These are phyloP conservation scores for Enteromius radiatus DNA, from an alignment of 2,797 vertebrate genomes.

Conservation along the genomic window DNA sequence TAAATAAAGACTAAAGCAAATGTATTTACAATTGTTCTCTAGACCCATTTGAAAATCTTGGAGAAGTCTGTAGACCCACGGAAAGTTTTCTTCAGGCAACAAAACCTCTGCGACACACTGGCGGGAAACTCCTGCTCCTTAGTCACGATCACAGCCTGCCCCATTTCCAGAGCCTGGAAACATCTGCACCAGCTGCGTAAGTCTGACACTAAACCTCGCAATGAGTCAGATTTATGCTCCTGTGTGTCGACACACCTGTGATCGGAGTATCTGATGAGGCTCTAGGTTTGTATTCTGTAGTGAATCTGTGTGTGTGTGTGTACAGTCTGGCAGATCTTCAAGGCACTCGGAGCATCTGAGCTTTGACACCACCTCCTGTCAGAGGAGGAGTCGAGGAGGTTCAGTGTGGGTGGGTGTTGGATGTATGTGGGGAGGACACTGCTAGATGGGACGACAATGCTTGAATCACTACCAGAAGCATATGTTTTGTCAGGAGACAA, in stretches of 20 bases:
- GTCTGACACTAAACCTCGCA: conserved; percentile 62
- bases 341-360: background rate
- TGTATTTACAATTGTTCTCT: conserved; percentile 14
- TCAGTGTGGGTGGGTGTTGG: background rate
- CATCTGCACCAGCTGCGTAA: conserved; percentile 87
- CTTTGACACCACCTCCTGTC: conserved; percentile 37
- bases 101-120: conserved; percentile 82
- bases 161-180: conserved; percentile 74
- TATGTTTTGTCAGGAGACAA: background rate
- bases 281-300: background rate
- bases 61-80: conserved; percentile 74
- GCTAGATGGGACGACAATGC: background rate
- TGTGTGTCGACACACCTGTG: conserved; percentile 11
- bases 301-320: background rate
- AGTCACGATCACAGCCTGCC: conserved; percentile 89
- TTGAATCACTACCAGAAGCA: conserved; percentile 7
- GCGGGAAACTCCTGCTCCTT: conserved; percentile 87
- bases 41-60: conserved; percentile 87
- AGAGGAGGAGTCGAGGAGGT: conserved; percentile 24
- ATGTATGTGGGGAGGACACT: conserved; percentile 11
- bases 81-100: conserved; percentile 84
- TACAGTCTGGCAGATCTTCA: conserved; percentile 22
- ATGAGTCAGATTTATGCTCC: conserved; percentile 21
- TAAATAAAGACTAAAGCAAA: background rate
- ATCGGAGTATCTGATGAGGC: background rate